These are phyloP conservation scores for Chrysomela aeneicollis DNA, from an alignment of 2,888 invertebrate species.

Conservation along the genomic window DNA sequence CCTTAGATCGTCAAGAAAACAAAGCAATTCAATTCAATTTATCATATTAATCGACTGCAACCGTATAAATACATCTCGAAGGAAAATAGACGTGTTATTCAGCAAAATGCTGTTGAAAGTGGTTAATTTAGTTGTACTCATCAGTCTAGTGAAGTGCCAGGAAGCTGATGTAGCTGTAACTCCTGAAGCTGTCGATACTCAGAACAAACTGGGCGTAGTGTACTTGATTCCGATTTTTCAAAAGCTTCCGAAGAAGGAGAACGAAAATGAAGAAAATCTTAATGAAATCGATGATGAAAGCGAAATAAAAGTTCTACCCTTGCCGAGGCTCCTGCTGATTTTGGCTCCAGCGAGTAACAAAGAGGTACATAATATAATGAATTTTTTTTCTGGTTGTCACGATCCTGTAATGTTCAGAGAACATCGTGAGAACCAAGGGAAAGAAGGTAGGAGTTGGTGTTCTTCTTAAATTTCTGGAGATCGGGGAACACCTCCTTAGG, in stretches of 20 bases:
- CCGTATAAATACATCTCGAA: neutral
- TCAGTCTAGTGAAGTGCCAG: neutral
- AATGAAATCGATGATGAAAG: neutral
- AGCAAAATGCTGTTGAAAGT: neutral
- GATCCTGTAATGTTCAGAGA: too few species aligned
- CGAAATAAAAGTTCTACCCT: neutral
- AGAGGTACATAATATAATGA: neutral
- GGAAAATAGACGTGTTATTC: neutral
- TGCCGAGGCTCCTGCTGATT: neutral
- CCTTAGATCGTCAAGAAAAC: neutral
- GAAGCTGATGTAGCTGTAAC: neutral
- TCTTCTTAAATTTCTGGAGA: too few species aligned
- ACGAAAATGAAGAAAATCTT: neutral
- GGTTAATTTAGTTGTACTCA: neutral
- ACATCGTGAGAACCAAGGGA: too few species aligned
- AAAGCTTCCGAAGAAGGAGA: neutral
- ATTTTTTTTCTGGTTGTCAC: too few species aligned
- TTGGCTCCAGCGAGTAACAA: neutral
- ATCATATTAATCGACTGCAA: neutral
- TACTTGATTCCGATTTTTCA: neutral
- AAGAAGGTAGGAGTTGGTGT: too few species aligned
- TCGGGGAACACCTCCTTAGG: too few species aligned
- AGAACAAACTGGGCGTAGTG: neutral
- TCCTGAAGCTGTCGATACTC: neutral
- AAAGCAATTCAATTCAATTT: neutral